A percentile compares a stretch with the other conserved stretches of the same genome.
Evolutionary conservation across 1,140 invertebrate genomes (phyloP).

Genomic region (Phymorhynchus buccinoides): DNA sequence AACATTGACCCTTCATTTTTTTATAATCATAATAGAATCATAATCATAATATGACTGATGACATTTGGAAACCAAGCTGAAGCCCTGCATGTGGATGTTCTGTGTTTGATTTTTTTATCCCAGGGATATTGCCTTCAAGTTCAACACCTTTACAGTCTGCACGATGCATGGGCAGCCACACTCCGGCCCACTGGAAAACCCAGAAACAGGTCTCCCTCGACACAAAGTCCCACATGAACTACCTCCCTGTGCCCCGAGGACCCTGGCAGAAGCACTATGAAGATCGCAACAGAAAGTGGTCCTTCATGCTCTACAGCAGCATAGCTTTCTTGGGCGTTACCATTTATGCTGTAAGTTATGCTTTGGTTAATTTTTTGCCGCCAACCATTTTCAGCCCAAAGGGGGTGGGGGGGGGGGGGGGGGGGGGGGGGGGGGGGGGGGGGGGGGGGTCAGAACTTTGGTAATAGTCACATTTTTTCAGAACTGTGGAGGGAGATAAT

Average conservation of each 20-base stretch:
- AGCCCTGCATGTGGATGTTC: too few relatives aligned
- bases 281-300: slow-evolving; percentile 44
- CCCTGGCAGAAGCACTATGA: slow-evolving; percentile 61
- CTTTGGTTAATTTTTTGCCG: too few relatives aligned
- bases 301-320: slow-evolving; percentile 42
- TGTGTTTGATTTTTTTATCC: not conserved
- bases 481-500: too few relatives aligned
- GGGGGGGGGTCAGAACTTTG: too few relatives aligned
- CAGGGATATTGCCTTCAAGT: not conserved
- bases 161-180: slow-evolving; percentile 50
- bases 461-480: too few relatives aligned
- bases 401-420: not conserved
- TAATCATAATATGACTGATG: too few relatives aligned
- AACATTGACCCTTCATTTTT: not conserved
- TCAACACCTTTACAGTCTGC: not conserved
- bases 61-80: too few relatives aligned
- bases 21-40: not conserved
- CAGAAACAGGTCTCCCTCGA: slow-evolving; percentile 52
- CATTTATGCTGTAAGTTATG: slow-evolving; percentile 48
- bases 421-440: too few relatives aligned
- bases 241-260: slow-evolving; percentile 59
- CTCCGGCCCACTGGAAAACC: slow-evolving; percentile 51
- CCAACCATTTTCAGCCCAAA: too few relatives aligned
- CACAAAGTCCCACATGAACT: slow-evolving; percentile 55
- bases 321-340: slow-evolving; percentile 45